Conservation (phyloP, 2,113 vertebrate genomes). For the Tautogolabrus adspersus region DNA sequence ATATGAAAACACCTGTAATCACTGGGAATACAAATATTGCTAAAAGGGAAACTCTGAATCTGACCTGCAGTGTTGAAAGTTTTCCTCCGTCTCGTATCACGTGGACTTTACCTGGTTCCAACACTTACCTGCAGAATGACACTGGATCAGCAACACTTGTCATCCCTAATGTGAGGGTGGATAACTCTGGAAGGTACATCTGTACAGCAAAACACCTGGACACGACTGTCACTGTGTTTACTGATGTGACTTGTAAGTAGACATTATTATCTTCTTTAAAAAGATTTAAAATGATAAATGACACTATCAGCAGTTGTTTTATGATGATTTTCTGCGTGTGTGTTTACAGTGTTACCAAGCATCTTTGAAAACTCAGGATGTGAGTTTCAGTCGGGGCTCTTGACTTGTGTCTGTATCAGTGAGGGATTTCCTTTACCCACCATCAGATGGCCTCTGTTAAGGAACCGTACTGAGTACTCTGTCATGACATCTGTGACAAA, state of each 20-base stretch:
- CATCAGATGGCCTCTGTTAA: constrained; percentile 56
- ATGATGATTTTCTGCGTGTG: not conserved
- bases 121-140: not conserved
- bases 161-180: constrained; percentile 25
- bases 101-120: constrained; percentile 23
- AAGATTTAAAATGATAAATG: not conserved
- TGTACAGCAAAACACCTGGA: constrained; percentile 44
- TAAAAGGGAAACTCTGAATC: constrained; percentile 20
- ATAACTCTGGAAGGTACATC: constrained; percentile 54
- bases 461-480: constrained; percentile 12
- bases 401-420: constrained; percentile 67
- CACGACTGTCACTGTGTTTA: not conserved
- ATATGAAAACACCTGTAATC: constrained; percentile 28
- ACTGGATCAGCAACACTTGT: constrained; percentile 7
- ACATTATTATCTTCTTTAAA: not conserved
- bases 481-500: constrained; percentile 23
- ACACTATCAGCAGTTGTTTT: not conserved
- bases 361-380: constrained; percentile 46
- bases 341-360: constrained; percentile 22
- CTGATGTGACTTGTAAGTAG: constrained; percentile 61
- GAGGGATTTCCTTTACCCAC: constrained; percentile 55
- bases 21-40: not conserved
- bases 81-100: constrained; percentile 36
- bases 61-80: constrained; percentile 52
- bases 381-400: not conserved